Conservation (phyloP, 2,113 vertebrate genomes). For the Tychaedon coryphoeus region DNA sequence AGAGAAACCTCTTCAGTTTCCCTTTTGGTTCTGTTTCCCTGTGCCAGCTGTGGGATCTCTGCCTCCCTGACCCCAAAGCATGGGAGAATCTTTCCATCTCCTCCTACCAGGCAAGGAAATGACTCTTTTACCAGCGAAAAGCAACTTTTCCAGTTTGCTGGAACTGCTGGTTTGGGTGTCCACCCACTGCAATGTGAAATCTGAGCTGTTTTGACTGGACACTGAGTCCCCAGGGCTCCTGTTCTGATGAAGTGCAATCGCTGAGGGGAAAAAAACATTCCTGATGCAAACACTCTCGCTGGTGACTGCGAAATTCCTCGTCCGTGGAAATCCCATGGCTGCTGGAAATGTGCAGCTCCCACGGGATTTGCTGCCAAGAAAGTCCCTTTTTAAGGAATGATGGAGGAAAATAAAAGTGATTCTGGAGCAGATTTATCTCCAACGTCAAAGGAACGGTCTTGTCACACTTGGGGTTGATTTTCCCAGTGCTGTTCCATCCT, state of each 20-base stretch:
- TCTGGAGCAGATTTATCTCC: background rate
- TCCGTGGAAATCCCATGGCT: constrained; percentile 43
- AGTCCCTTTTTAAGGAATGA: constrained; percentile 5
- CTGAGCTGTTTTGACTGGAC: constrained; percentile 53
- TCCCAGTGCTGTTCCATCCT: background rate
- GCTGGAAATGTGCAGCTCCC: constrained; percentile 43
- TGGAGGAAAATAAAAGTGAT: background rate
- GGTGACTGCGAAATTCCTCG: background rate
- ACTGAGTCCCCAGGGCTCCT: background rate
- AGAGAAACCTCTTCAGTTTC: background rate
- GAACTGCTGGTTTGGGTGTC: background rate
- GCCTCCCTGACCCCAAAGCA: background rate
- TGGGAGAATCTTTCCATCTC: background rate
- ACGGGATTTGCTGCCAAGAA: background rate
- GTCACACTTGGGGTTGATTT: background rate
- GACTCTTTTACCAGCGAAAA: background rate
- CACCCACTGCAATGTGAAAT: background rate
- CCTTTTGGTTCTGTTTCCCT: background rate
- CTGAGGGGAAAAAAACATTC: background rate
- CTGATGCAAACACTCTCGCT: background rate
- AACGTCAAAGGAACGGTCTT: background rate
- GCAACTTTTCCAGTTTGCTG: background rate
- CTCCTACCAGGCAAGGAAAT: background rate
- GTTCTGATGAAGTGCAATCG: background rate
- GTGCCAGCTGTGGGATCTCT: background rate